Evolutionary conservation across 2,113 vertebrate species (phyloP).

Genomic region (Odontesthes bonariensis): DNA sequence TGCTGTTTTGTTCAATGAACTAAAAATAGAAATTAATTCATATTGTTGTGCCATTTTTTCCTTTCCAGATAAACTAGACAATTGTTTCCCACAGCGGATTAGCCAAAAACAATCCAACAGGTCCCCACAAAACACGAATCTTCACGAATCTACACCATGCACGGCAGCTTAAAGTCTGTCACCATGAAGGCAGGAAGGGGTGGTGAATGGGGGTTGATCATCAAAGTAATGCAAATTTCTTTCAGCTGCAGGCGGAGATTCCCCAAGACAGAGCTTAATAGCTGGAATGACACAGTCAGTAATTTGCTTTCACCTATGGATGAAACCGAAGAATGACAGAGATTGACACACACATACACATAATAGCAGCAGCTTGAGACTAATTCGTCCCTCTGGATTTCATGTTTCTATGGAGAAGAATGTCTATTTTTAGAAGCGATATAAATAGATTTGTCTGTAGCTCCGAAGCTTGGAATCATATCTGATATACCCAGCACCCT

Average conservation of each 20-base stretch:
- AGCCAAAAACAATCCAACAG: constrained; percentile 3
- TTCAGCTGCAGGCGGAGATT: constrained; percentile 63
- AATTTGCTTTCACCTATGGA: constrained; percentile 55
- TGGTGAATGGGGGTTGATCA: constrained; percentile 19
- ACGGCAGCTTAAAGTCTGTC: constrained; percentile 39
- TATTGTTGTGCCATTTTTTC: not conserved
- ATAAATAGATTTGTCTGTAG: constrained; percentile 78
- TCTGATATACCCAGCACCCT: constrained; percentile 49
- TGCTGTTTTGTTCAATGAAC: constrained; percentile 4
- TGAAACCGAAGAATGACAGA: constrained; percentile 27
- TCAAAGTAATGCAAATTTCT: constrained; percentile 61
- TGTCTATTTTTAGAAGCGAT: constrained; percentile 76
- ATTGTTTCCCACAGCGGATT: constrained; percentile 15
- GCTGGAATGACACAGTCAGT: constrained; percentile 45
- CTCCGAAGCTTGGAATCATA: constrained; percentile 57
- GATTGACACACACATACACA: constrained; percentile 11
- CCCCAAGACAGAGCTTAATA: constrained; percentile 54
- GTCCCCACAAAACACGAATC: constrained; percentile 31
- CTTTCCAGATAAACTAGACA: not conserved
- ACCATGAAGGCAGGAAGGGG: constrained; percentile 23
- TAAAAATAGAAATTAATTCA: constrained; percentile 10
- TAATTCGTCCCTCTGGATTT: constrained; percentile 70
- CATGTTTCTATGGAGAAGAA: constrained; percentile 80
- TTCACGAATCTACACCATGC: constrained; percentile 2
- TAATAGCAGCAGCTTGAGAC: constrained; percentile 42